Conservation (phyloP, 2,113 vertebrate genomes). For the Conger conger region DNA sequence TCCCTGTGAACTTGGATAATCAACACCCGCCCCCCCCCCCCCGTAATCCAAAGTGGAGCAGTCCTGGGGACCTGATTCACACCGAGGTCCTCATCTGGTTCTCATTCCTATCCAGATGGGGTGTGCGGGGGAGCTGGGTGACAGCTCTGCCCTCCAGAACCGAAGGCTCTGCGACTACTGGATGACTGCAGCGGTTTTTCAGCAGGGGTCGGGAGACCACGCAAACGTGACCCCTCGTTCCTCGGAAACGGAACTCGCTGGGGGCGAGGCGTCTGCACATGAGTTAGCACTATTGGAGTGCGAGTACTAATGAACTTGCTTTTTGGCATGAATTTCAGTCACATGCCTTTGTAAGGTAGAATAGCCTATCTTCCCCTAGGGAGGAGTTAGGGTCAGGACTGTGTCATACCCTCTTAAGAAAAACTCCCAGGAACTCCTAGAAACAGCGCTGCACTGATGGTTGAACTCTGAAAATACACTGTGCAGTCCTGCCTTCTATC, state of each 20-base stretch:
- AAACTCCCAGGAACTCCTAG: neutral
- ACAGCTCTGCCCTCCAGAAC: neutral
- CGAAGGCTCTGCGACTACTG: neutral
- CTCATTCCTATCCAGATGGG: neutral
- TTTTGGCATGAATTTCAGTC: neutral
- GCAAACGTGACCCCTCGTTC: neutral
- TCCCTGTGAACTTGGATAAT: constrained; percentile 5
- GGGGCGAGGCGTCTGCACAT: neutral
- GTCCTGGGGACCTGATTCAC: neutral
- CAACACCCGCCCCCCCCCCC: neutral
- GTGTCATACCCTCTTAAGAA: neutral
- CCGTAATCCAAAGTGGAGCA: neutral
- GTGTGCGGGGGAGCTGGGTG: neutral
- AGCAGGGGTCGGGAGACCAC: neutral
- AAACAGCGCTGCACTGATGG: too few species aligned
- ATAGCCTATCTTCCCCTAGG: neutral
- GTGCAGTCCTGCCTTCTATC: constrained; percentile 15
- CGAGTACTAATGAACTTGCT: neutral
- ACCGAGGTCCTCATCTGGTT: neutral
- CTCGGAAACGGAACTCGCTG: neutral
- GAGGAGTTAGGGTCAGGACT: neutral
- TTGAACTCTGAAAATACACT: neutral
- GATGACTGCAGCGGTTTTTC: neutral
- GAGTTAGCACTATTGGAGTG: neutral
- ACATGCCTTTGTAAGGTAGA: neutral